Percentiles rank a stretch among this genome's conserved stretches.
These are phyloP conservation scores for Tenthredo distinguenda DNA, from an alignment of 2,888 invertebrate species.

Conservation along the genomic window DNA sequence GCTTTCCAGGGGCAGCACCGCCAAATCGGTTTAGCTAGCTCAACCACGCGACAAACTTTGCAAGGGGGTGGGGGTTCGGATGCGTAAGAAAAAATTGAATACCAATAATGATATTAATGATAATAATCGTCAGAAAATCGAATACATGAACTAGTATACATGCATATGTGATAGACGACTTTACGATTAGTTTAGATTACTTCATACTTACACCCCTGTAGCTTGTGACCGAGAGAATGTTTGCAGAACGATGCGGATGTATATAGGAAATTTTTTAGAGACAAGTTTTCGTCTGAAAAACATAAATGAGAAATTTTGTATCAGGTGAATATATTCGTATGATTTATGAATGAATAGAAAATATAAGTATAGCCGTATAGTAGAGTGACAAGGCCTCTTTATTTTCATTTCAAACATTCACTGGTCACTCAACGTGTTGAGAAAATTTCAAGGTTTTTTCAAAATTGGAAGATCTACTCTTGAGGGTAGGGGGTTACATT, in stretches of 20 bases:
- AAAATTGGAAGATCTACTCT: not conserved
- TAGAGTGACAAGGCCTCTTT: not conserved
- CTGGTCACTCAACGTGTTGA: not conserved
- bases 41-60: slow-evolving; percentile 30
- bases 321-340: not conserved
- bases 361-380: not conserved
- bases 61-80: not conserved
- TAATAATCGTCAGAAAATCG: not conserved
- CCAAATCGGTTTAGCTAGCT: slow-evolving; percentile 21
- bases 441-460: too few relatives aligned
- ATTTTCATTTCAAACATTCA: not conserved
- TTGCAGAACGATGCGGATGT: not conserved
- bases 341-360: not conserved
- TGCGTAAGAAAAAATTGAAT: not conserved
- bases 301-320: not conserved
- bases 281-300: not conserved
- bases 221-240: not conserved
- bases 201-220: not conserved
- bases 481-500: not conserved
- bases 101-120: not conserved
- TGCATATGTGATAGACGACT: not conserved
- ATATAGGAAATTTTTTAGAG: not conserved
- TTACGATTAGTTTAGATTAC: not conserved
- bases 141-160: not conserved
- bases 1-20: slow-evolving; percentile 4